Percentiles rank a stretch among this genome's conserved stretches.
phyloP scores from a whole-genome alignment of 2,888 invertebrate genomes.

The Aphidoletes aphidimyza region DNA sequence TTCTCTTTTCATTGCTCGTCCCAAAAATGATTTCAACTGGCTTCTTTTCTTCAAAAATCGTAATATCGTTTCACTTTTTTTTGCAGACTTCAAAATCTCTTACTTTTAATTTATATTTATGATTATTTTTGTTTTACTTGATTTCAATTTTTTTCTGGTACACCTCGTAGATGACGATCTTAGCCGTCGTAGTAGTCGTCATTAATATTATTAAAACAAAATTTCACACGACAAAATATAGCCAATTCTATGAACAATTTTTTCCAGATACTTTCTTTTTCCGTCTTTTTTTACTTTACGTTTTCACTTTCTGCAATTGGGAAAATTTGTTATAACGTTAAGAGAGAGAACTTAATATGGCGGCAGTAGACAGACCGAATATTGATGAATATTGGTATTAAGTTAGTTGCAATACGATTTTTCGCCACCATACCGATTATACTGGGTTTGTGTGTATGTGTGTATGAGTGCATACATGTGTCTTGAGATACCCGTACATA shows the following conservation, averaged over 20 bases:
- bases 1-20: too few species aligned
- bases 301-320: constrained; percentile 44
- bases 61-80: constrained; percentile 21
- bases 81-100: background rate
- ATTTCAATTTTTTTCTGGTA: background rate
- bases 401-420: constrained; percentile 52
- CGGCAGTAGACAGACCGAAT: constrained; percentile 52
- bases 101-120: constrained; percentile 32
- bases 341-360: constrained; percentile 53
- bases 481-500: too few species aligned
- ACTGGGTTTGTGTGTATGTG: background rate
- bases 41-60: background rate
- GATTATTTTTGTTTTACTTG: background rate
- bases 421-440: constrained; percentile 53
- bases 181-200: background rate
- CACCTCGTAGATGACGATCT: constrained; percentile 6
- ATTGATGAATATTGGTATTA: constrained; percentile 54
- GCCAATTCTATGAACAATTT: constrained; percentile 42
- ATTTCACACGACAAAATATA: constrained; percentile 1
- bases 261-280: background rate
- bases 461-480: too few species aligned
- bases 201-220: background rate
- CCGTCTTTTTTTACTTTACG: constrained; percentile 32
- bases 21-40: constrained; percentile 7
- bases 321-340: constrained; percentile 31